Evolutionary conservation across 2,797 vertebrate species (phyloP).

Genomic region (Argentina silus): DNA sequence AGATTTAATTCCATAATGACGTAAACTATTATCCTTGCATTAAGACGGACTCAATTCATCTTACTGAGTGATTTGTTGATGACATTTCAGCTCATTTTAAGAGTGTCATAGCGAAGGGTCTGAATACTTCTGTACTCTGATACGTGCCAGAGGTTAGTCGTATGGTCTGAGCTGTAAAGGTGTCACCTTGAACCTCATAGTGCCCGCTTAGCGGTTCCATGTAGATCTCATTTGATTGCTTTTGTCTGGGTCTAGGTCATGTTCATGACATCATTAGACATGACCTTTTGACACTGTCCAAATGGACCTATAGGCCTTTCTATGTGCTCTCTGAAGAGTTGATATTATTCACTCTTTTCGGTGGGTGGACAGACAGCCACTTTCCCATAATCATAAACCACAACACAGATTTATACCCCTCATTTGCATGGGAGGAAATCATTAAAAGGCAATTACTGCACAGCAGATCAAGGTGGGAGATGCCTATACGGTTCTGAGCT

Average conservation of each 20-base stretch:
- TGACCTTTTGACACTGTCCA: neutral
- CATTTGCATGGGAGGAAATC: slow-evolving; percentile 81
- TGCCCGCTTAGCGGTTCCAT: neutral
- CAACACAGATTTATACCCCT: slow-evolving; percentile 71
- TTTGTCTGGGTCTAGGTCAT: neutral
- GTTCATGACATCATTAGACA: neutral
- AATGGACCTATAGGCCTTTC: slow-evolving; percentile 33
- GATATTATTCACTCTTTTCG: slow-evolving; percentile 44
- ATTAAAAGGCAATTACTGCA: slow-evolving; percentile 85
- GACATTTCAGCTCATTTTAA: too few species aligned
- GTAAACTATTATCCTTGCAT: too few species aligned
- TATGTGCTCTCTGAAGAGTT: slow-evolving; percentile 41
- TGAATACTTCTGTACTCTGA: too few species aligned
- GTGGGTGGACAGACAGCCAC: slow-evolving; percentile 73
- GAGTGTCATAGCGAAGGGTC: too few species aligned
- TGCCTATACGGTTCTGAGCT: slow-evolving; percentile 50
- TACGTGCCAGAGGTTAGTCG: too few species aligned
- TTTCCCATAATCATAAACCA: slow-evolving; percentile 71
- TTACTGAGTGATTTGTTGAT: too few species aligned
- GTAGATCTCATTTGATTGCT: neutral
- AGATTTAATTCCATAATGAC: too few species aligned
- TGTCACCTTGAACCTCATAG: too few species aligned
- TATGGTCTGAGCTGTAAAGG: too few species aligned
- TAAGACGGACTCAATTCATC: too few species aligned
- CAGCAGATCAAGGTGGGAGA: slow-evolving; percentile 54